Evolutionary conservation across 2,113 vertebrate genomes (phyloP).

Genomic region (Protobothrops mucrosquamatus): DNA sequence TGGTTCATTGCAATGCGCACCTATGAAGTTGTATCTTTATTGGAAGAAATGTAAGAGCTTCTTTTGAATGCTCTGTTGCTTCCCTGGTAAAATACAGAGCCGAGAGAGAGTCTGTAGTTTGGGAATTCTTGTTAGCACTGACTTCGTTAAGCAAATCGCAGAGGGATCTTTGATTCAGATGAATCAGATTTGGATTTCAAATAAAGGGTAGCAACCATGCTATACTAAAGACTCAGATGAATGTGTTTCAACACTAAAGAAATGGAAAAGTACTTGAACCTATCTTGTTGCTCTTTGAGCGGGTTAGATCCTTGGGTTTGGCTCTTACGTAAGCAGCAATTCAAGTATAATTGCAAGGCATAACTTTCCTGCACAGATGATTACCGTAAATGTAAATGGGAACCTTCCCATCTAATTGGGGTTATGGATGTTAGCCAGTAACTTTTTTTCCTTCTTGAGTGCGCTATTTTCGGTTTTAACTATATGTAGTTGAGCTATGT

Average conservation of each 20-base stretch:
- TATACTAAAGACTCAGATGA: not conserved
- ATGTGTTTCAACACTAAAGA: not conserved
- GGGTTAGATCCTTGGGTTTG: not conserved
- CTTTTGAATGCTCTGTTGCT: not conserved
- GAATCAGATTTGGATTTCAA: not conserved
- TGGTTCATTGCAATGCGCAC: not conserved
- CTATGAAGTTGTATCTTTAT: not conserved
- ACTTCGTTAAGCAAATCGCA: conserved; percentile 9
- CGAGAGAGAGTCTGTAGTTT: conserved; percentile 6
- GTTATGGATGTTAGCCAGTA: not conserved
- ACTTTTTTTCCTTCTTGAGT: not conserved
- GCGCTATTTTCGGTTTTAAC: not conserved
- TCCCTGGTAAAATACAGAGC: conserved; percentile 1
- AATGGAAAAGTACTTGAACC: conserved; percentile 5
- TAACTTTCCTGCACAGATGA: not conserved
- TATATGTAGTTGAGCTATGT: not conserved
- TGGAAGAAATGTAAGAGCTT: not conserved
- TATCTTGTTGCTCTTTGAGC: not conserved
- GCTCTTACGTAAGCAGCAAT: not conserved
- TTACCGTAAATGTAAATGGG: not conserved
- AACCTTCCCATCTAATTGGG: not conserved
- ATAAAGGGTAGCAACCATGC: not conserved
- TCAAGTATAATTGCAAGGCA: not conserved
- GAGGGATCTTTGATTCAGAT: not conserved
- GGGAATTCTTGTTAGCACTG: conserved; percentile 10